Evolutionary conservation across 2,797 vertebrate genomes (phyloP), one percentile per base, ranked within the genome.

Genomic region (Lithobates sylvaticus): DNA sequence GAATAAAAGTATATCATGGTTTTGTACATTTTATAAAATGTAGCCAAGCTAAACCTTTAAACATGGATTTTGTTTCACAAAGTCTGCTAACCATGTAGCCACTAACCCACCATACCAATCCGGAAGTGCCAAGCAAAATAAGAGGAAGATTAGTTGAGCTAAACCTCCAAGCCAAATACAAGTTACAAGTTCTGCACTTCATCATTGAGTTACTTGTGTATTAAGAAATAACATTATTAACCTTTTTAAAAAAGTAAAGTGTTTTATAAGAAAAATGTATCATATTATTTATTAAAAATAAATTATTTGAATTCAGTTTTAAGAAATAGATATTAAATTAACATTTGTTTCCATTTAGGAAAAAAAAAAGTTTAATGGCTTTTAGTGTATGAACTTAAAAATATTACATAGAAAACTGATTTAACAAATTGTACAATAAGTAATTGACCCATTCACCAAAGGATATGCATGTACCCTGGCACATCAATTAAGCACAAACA

Each of bases 41-140:
- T 73, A 2, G 85, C 89, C 92, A 94, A 91, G 86, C 85, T 85
- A 92, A 93, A 91, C 89, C 83, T 92, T 94, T 93, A 93, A 91
- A 91, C 74, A 81, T 0, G 5, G 85, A 92, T 93, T 91, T 91
- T 89, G 72, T 93, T 93, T 91, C 92, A 93, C 84, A 91, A 91
- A 90, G 83, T 92, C 91, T 93, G 88, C 84, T 92, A 92, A 92
- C 89, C 89, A 93, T 91, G 89, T 84, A 92, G 90, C 89, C 80
- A 1, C 77, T 1, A 92, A 90, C 88, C 77, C 89, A 90, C 89
- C 89, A 81, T 84, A 91, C 77, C 85, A 89, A 88, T 90, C 89
- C 65, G 32, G 15, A 61, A 75, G 67, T 87, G 90, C 91, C 92
- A 94, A 93, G 83, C 68, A 93, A 92, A 95, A 92, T 91, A 92